These are phyloP conservation scores for Siphamia tubifer DNA, from an alignment of 2,113 vertebrate species.

Conservation along the genomic window DNA sequence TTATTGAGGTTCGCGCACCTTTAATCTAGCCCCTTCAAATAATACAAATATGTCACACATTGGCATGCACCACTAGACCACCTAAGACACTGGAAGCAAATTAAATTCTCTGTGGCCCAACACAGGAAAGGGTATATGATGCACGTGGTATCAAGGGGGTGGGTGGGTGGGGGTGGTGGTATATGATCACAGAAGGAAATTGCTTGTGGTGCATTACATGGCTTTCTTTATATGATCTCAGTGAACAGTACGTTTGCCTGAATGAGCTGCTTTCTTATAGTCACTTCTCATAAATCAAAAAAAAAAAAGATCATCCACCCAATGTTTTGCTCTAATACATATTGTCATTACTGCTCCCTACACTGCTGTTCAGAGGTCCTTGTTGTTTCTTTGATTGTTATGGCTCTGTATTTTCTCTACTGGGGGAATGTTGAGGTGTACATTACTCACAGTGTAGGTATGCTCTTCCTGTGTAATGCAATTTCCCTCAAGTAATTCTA, in stretches of 20 bases:
- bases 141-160: slow-evolving; percentile 15
- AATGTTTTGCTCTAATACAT: slow-evolving; percentile 35
- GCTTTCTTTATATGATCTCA: neutral
- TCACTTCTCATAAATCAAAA: slow-evolving; percentile 24
- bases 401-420: slow-evolving; percentile 5
- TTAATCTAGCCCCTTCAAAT: neutral
- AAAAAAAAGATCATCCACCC: slow-evolving; percentile 2
- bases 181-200: slow-evolving; percentile 28
- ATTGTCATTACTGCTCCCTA: slow-evolving; percentile 33
- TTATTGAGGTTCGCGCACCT: too few relatives aligned
- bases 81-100: slow-evolving; percentile 34
- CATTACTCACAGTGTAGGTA: slow-evolving; percentile 11
- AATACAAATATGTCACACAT: slow-evolving; percentile 8
- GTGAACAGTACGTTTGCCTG: neutral
- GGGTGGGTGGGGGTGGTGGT: too few relatives aligned
- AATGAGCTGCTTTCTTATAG: slow-evolving; percentile 12
- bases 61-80: slow-evolving; percentile 11
- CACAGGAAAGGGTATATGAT: slow-evolving; percentile 2
- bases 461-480: slow-evolving; percentile 37
- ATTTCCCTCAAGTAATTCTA: slow-evolving; percentile 53
- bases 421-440: slow-evolving; percentile 33
- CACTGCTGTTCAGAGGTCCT: neutral
- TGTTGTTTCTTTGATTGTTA: slow-evolving; percentile 31
- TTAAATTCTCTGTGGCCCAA: slow-evolving; percentile 37
- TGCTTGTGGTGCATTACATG: slow-evolving; percentile 9